Conservation (phyloP, 2,888 invertebrate genomes). For the Seladonia tumulorum region DNA sequence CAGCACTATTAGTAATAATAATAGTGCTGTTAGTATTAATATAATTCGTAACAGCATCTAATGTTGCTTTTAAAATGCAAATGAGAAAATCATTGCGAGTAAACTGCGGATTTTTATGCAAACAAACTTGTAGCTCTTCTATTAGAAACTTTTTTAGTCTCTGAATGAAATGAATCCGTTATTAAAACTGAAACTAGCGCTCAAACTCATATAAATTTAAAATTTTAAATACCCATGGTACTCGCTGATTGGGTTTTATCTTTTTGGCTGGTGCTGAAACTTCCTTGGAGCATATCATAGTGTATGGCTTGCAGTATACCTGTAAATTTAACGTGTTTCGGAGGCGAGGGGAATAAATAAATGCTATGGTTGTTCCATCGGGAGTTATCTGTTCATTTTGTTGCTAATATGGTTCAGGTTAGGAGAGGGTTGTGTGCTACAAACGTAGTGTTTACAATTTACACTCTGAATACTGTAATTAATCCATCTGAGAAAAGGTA, state of each 20-base stretch:
- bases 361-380: background rate
- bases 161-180: too few species aligned
- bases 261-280: constrained; percentile 19
- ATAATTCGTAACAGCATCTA: background rate
- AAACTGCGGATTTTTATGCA: too few species aligned
- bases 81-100: background rate
- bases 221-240: constrained; percentile 61
- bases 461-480: constrained; percentile 34
- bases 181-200: background rate
- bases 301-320: background rate
- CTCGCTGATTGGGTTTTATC: constrained; percentile 40
- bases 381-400: constrained; percentile 38
- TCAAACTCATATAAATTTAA: background rate
- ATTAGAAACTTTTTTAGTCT: too few species aligned
- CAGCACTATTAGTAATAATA: too few species aligned
- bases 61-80: background rate
- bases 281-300: constrained; percentile 42
- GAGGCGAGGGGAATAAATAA: background rate
- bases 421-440: background rate
- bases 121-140: too few species aligned
- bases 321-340: background rate
- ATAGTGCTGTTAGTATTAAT: too few species aligned
- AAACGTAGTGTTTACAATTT: background rate
- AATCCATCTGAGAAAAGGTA: background rate
- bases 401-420: background rate